phyloP scores from a whole-genome alignment of 2,888 invertebrate species.

The Caenorhabditis sp. region DNA sequence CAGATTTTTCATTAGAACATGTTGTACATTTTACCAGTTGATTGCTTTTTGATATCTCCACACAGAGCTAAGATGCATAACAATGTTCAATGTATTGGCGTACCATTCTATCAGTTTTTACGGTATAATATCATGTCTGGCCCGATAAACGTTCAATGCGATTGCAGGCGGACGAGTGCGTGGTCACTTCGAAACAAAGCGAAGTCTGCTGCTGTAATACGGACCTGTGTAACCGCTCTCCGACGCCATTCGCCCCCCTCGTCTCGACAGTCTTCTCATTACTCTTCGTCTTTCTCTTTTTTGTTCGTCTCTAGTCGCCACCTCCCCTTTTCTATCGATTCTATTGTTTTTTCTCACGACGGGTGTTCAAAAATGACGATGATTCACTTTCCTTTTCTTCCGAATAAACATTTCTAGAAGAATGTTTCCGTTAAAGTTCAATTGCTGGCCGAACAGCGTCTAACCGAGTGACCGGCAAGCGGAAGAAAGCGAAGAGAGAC shows the following conservation, averaged over 20 bases:
- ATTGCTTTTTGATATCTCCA: too few species aligned
- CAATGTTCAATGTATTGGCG: too few species aligned
- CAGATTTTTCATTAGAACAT: too few species aligned
- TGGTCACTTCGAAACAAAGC: slow-evolving; percentile 47
- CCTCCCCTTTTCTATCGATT: not conserved
- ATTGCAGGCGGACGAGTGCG: slow-evolving; percentile 55
- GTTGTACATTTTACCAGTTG: too few species aligned
- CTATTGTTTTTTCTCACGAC: slow-evolving; percentile 3
- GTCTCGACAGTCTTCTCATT: slow-evolving; percentile 7
- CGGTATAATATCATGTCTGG: too few species aligned
- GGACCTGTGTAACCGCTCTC: slow-evolving; percentile 46
- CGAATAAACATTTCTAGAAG: slow-evolving; percentile 23
- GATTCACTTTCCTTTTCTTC: slow-evolving; percentile 25
- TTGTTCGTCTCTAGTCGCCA: not conserved
- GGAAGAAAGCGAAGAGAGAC: slow-evolving; percentile 15
- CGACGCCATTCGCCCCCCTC: slow-evolving; percentile 3
- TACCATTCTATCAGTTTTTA: too few species aligned
- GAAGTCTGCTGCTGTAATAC: slow-evolving; percentile 55
- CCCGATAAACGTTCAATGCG: too few species aligned
- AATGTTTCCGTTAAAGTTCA: not conserved
- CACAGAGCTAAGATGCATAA: too few species aligned
- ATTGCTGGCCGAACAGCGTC: slow-evolving; percentile 34
- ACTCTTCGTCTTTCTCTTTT: slow-evolving; percentile 3
- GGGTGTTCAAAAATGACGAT: slow-evolving; percentile 13
- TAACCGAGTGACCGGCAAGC: not conserved